These are phyloP conservation scores for Colletes collaris DNA, from an alignment of 2,888 invertebrate species.

Conservation along the genomic window DNA sequence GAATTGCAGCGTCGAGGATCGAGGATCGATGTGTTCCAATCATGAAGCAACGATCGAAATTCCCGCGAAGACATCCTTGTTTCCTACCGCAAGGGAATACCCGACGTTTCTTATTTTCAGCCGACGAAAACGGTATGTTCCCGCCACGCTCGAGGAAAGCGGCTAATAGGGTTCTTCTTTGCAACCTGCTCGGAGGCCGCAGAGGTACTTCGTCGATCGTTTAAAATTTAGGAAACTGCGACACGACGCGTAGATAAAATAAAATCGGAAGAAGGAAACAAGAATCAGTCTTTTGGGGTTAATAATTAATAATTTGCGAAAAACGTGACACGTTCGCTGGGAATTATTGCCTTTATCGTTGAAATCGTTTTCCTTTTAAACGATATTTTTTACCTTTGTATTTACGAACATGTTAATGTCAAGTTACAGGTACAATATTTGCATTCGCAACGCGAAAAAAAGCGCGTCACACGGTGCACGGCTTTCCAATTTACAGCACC, in stretches of 20 bases:
- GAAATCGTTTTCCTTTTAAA: neutral
- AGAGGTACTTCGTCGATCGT: neutral
- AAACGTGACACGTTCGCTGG: neutral
- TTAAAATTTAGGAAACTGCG: slow-evolving; percentile 8
- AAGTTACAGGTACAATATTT: neutral
- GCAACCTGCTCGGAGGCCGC: neutral
- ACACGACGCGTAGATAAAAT: neutral
- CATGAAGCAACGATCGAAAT: neutral
- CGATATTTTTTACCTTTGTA: neutral
- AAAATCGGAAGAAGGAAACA: too few species aligned
- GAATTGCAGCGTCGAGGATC: neutral
- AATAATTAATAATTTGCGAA: too few species aligned
- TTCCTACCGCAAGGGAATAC: slow-evolving; percentile 1
- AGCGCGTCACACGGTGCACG: neutral
- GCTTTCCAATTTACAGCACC: neutral
- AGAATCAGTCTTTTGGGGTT: too few species aligned
- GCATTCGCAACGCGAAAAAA: neutral
- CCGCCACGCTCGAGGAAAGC: slow-evolving; percentile 1
- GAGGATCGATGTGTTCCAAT: slow-evolving; percentile 14
- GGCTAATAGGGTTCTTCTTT: slow-evolving; percentile 7
- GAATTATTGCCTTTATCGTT: neutral
- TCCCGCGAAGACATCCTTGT: neutral
- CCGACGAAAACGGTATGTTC: slow-evolving; percentile 2
- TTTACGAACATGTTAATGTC: neutral
- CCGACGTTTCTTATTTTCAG: slow-evolving; percentile 6